Conservation (phyloP, 2,888 invertebrate species). For the Invenusta paracnida region DNA sequence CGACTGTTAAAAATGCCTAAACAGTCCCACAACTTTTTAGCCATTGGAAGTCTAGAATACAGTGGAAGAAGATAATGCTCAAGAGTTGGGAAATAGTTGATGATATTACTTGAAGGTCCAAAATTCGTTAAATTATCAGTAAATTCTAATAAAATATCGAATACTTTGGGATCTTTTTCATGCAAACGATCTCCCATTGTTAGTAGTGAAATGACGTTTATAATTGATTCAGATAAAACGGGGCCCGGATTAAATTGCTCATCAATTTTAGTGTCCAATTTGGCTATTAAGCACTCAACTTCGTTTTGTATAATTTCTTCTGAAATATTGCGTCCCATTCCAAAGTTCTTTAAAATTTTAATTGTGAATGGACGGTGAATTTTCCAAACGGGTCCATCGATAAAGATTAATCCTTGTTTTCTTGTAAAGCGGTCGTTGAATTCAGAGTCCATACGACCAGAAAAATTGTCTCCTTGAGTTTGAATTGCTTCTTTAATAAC, state of each 20-base stretch:
- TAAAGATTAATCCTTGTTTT: conserved; percentile 34
- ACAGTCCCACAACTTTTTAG: not conserved
- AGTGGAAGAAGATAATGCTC: not conserved
- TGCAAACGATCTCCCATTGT: conserved; percentile 20
- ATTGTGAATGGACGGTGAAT: conserved; percentile 37
- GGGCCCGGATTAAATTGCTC: not conserved
- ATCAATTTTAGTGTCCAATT: not conserved
- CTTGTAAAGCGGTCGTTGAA: not conserved
- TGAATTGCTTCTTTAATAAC: conserved; percentile 33
- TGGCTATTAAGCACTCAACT: not conserved
- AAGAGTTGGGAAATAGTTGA: not conserved
- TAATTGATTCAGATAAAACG: not conserved
- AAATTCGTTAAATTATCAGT: not conserved
- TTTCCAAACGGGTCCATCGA: conserved; percentile 38
- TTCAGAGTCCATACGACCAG: not conserved
- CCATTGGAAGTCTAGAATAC: not conserved
- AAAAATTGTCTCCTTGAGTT: conserved; percentile 33
- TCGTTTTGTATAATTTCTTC: conserved; percentile 37
- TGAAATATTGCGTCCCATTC: not conserved
- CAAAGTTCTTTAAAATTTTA: conserved; percentile 33
- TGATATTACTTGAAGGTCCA: not conserved
- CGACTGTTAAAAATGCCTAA: not conserved
- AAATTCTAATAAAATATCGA: not conserved
- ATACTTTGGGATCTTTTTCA: conserved; percentile 10
- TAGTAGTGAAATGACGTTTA: conserved; percentile 24